phyloP scores from a whole-genome alignment of 2,797 vertebrate species.

The Halcyon leucocephala region DNA sequence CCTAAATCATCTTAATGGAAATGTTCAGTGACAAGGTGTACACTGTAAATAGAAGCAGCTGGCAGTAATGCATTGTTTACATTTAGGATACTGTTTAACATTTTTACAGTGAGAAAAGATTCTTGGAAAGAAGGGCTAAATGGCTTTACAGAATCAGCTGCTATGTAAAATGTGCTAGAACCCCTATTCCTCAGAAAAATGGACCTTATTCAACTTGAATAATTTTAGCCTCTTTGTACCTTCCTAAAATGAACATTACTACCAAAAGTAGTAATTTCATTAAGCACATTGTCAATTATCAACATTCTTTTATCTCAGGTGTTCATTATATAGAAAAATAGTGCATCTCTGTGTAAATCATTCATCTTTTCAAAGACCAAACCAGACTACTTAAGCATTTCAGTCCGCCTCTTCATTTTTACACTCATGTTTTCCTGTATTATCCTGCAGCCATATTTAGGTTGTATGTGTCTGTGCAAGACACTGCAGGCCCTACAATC shows the following conservation, averaged over 20 bases:
- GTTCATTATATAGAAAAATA: background rate
- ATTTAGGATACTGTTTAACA: background rate
- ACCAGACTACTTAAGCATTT: background rate
- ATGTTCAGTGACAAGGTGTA: background rate
- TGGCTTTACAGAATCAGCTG: background rate
- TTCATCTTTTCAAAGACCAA: background rate
- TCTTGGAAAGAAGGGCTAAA: background rate
- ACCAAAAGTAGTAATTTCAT: background rate
- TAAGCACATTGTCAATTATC: background rate
- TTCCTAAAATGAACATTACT: background rate
- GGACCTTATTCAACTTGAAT: background rate
- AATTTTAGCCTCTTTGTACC: background rate
- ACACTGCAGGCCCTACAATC: background rate
- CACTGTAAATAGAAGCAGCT: background rate
- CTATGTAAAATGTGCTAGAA: background rate
- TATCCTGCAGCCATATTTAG: background rate
- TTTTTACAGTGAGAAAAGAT: background rate
- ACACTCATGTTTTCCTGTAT: background rate
- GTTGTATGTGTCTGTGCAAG: background rate
- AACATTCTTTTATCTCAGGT: background rate
- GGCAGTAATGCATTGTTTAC: background rate
- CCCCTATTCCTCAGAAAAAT: background rate
- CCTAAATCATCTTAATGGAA: background rate
- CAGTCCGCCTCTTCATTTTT: background rate
- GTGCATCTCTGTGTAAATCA: background rate